phyloP scores from a whole-genome alignment of 2,888 invertebrate species.

The Erannis defoliaria region DNA sequence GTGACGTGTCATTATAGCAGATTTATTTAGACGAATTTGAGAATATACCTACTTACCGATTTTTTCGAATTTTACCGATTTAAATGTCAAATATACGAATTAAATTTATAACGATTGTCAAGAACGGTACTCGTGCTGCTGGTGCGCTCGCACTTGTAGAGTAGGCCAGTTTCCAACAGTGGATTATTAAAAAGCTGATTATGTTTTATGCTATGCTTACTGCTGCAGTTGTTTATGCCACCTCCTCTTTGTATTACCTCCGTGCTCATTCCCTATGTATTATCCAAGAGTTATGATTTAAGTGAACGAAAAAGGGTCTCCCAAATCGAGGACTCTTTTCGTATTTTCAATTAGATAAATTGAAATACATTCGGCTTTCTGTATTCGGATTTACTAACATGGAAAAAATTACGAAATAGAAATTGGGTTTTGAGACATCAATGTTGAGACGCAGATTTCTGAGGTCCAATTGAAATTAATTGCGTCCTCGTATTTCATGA shows the following conservation, averaged over 20 bases:
- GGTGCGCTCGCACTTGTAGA: too few relatives aligned
- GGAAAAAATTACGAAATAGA: conserved; percentile 30
- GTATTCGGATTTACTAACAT: conserved; percentile 38
- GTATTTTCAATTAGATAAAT: conserved; percentile 43
- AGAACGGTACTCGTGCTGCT: too few relatives aligned
- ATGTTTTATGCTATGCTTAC: too few relatives aligned
- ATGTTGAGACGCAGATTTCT: neutral
- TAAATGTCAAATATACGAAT: too few relatives aligned
- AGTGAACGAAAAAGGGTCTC: conserved; percentile 32
- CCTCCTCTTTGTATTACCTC: neutral
- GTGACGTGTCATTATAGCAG: too few relatives aligned
- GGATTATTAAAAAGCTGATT: too few relatives aligned
- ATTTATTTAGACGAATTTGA: too few relatives aligned
- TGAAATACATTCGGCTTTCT: conserved; percentile 39
- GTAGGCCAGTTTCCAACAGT: too few relatives aligned
- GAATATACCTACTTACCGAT: too few relatives aligned
- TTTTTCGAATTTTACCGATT: too few relatives aligned
- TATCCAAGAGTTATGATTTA: conserved; percentile 31
- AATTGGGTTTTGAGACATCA: conserved; percentile 20
- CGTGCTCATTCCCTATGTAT: neutral
- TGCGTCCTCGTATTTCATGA: neutral
- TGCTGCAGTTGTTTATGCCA: neutral
- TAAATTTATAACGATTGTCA: too few relatives aligned
- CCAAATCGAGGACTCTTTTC: conserved; percentile 25
- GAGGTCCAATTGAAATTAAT: conserved; percentile 1